Conservation (phyloP, 2,113 vertebrate genomes). For the Neofelis nebulosa region DNA sequence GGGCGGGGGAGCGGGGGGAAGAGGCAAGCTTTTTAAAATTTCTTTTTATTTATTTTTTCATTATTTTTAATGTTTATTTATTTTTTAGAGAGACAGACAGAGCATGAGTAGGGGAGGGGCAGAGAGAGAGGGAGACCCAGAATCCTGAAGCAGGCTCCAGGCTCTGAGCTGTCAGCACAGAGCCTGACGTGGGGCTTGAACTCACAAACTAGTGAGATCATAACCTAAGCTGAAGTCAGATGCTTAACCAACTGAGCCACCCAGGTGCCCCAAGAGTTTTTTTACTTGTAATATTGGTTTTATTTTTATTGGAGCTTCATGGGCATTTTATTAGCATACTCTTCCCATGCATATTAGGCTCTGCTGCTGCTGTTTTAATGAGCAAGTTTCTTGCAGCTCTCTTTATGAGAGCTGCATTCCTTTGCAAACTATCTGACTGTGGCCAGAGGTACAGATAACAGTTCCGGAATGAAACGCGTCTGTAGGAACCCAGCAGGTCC, state of each 20-base stretch:
- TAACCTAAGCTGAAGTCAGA: too few relatives aligned
- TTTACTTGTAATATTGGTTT: neutral
- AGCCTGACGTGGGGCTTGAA: too few relatives aligned
- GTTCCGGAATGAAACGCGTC: neutral
- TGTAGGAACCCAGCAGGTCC: slow-evolving; percentile 50
- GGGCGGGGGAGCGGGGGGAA: neutral
- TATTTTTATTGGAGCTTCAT: neutral
- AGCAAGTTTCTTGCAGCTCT: neutral
- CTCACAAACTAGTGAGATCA: too few relatives aligned
- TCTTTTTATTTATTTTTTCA: neutral
- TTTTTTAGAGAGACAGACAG: neutral
- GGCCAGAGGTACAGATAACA: neutral
- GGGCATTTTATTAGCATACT: slow-evolving; percentile 4
- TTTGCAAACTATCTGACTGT: slow-evolving; percentile 2
- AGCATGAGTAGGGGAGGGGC: too few relatives aligned
- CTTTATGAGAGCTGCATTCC: neutral
- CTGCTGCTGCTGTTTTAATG: neutral
- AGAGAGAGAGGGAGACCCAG: too few relatives aligned
- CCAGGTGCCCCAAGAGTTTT: neutral
- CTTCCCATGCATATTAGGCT: neutral
- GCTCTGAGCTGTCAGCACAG: too few relatives aligned
- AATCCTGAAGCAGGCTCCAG: too few relatives aligned
- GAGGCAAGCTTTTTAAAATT: neutral
- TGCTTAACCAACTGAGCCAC: too few relatives aligned
- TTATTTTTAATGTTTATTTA: neutral